phyloP scores from a whole-genome alignment of 1,140 invertebrate species.

The Lordiphosa clarofinis region DNA sequence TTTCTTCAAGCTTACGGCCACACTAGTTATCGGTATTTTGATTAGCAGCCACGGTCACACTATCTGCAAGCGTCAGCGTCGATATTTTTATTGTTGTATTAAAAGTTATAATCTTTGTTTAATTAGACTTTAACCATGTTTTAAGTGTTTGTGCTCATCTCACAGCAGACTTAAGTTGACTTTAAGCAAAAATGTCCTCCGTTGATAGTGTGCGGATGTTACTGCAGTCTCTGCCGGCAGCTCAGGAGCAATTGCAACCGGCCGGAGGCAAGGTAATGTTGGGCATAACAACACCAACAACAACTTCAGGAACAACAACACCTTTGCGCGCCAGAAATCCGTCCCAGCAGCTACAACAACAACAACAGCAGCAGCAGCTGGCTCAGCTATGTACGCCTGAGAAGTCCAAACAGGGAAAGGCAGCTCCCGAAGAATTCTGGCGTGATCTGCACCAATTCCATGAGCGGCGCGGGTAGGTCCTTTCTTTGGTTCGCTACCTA shows the following conservation, averaged over 20 bases:
- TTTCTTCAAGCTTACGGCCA: too few relatives aligned
- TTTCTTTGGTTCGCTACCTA: neutral
- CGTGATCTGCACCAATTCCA: slow-evolving; percentile 91
- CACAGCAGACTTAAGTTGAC: slow-evolving; percentile 4
- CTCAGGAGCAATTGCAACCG: slow-evolving; percentile 36
- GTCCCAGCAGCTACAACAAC: slow-evolving; percentile 19
- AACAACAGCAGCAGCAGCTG: slow-evolving; percentile 14
- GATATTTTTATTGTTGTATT: too few relatives aligned
- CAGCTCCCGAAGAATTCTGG: slow-evolving; percentile 82
- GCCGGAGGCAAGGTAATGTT: slow-evolving; percentile 44
- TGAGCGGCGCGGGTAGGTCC: slow-evolving; percentile 89
- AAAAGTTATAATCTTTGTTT: too few relatives aligned
- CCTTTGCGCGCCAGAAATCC: slow-evolving; percentile 57
- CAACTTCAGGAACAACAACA: slow-evolving; percentile 10
- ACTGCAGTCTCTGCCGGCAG: slow-evolving; percentile 61
- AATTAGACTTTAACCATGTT: slow-evolving; percentile 29
- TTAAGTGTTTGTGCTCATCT: slow-evolving; percentile 22
- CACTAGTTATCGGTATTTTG: too few relatives aligned
- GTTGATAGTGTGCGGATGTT: slow-evolving; percentile 60
- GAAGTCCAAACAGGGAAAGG: slow-evolving; percentile 18
- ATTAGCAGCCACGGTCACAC: too few relatives aligned
- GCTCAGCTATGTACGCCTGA: slow-evolving; percentile 39
- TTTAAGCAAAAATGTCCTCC: slow-evolving; percentile 45
- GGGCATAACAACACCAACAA: neutral
- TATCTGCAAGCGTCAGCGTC: too few relatives aligned